A percentile compares a stretch with the other conserved stretches of the same genome.
Conservation (phyloP, 2,113 vertebrate species). For the Proteles cristata region DNA sequence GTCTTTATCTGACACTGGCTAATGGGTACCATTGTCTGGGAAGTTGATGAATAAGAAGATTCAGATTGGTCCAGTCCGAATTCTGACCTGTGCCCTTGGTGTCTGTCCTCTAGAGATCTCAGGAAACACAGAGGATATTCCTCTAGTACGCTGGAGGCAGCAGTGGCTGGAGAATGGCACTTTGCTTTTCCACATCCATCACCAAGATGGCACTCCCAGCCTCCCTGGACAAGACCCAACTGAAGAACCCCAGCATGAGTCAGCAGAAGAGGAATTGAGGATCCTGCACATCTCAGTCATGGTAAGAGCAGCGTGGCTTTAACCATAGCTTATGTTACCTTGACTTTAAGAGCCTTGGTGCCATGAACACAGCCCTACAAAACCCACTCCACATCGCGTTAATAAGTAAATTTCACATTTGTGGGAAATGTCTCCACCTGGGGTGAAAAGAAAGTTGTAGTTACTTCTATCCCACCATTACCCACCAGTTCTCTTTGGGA, state of each 20-base stretch:
- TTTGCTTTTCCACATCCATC: conserved; percentile 98
- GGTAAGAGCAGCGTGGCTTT: conserved; percentile 84
- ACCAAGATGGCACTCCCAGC: conserved; percentile 94
- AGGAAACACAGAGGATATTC: conserved; percentile 98
- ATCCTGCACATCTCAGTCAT: conserved; percentile 99
- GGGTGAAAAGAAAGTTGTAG: background rate
- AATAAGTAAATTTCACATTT: background rate
- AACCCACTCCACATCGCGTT: background rate
- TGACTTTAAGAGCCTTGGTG: background rate
- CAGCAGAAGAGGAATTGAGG: conserved; percentile 95
- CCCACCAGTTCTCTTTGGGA: background rate
- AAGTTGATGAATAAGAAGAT: background rate
- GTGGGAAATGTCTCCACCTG: background rate
- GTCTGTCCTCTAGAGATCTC: conserved; percentile 92
- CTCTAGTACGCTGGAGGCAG: conserved; percentile 97
- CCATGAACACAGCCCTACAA: background rate
- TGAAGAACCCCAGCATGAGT: conserved; percentile 92
- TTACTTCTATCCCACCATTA: background rate
- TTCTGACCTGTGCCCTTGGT: conserved; percentile 48
- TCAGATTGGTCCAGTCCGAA: background rate
- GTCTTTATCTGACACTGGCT: background rate
- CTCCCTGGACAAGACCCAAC: conserved; percentile 93
- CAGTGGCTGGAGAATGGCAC: conserved; percentile 99
- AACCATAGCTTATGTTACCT: background rate
- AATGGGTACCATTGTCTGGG: background rate